A percentile compares a stretch with the other conserved stretches of the same genome.
phyloP scores from a whole-genome alignment of 2,113 vertebrate species.

The Otus sunia region DNA sequence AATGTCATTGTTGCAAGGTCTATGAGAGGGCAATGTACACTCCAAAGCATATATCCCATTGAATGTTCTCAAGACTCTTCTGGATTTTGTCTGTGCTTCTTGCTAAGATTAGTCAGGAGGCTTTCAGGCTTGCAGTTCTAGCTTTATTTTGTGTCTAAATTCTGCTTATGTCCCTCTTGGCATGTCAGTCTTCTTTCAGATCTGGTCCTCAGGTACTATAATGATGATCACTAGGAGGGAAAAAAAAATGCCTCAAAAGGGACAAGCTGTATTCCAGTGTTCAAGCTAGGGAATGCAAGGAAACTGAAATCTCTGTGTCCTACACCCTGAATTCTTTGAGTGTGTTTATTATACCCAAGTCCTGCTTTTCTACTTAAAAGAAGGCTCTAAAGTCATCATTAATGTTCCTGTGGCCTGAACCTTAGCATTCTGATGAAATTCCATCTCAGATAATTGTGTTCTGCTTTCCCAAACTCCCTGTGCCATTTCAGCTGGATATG shows the following conservation, averaged over 20 bases:
- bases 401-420: neutral
- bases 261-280: neutral
- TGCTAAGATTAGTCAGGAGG: neutral
- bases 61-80: rapidly evolving
- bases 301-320: neutral
- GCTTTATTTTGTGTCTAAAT: neutral
- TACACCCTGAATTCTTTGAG: neutral
- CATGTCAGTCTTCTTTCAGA: neutral
- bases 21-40: rapidly evolving
- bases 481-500: conserved; percentile 1
- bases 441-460: neutral
- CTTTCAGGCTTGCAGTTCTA: neutral
- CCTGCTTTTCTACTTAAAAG: neutral
- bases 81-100: neutral
- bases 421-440: neutral
- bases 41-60: rapidly evolving
- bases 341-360: neutral
- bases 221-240: neutral
- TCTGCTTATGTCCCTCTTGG: neutral
- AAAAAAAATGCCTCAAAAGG: neutral
- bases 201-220: neutral
- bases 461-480: neutral
- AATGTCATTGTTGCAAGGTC: neutral
- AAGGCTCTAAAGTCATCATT: neutral
- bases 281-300: neutral